Percentiles rank a stretch among this genome's conserved stretches.
Conservation (phyloP, 2,113 vertebrate species). For the Oxyruncus cristatus region DNA sequence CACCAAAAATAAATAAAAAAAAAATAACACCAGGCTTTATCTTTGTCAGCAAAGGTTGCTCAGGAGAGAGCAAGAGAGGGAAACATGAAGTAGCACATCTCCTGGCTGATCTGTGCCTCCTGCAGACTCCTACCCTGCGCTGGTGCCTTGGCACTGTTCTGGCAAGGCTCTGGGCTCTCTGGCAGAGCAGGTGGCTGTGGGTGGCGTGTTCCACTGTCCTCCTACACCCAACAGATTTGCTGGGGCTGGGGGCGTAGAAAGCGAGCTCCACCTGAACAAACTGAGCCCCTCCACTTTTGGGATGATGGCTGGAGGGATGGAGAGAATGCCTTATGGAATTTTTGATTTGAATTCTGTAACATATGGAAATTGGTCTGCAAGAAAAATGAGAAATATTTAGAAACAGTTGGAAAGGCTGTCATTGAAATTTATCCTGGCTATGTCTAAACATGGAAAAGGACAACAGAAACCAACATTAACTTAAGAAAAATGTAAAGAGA, state of each 20-base stretch:
- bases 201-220: neutral
- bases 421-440: slow-evolving; percentile 67
- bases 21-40: neutral
- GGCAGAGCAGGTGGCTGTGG: slow-evolving; percentile 42
- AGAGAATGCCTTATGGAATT: neutral
- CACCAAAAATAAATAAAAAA: neutral
- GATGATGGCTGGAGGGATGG: neutral
- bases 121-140: neutral
- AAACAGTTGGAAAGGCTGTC: slow-evolving; percentile 63
- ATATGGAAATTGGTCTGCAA: slow-evolving; percentile 47
- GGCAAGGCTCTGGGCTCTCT: neutral
- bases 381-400: slow-evolving; percentile 61
- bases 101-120: neutral
- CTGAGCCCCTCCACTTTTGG: neutral
- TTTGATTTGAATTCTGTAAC: neutral
- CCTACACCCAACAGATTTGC: slow-evolving; percentile 30
- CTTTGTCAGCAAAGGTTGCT: neutral
- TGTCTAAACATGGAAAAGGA: slow-evolving; percentile 71
- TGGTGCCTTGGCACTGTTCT: neutral
- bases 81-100: neutral
- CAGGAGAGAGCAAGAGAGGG: neutral
- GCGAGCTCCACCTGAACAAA: slow-evolving; percentile 6
- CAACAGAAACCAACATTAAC: slow-evolving; percentile 67
- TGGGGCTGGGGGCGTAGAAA: neutral
- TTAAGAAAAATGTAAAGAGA: slow-evolving; percentile 67